Evolutionary conservation across 2,113 vertebrate genomes (phyloP), one percentile per base, ranked within the genome.

Genomic region (Albula goreensis): DNA sequence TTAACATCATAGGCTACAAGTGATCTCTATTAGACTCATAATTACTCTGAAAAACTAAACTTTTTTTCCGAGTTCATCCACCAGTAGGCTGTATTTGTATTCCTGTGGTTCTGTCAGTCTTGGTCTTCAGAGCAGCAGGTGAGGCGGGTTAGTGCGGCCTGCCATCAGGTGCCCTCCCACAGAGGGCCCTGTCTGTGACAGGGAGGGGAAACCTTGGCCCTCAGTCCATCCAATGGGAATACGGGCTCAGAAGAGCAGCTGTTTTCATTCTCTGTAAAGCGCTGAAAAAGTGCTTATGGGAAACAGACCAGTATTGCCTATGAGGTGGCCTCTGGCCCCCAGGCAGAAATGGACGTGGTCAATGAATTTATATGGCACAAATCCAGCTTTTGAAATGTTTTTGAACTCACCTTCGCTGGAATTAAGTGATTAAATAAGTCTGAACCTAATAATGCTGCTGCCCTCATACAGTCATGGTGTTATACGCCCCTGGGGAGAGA

Each of bases 381-480:
- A 31, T 31, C n/a, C 70, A 74, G 70, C n/a, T 74, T 74, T 74
- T 74, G 11, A 74, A 74, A 74, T 74, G 70, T 31, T 74, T 74
- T 74, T 74, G 22, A 74, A 31, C 70, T 74, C 70, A 74, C 70
- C 70, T 74, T 74, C 22, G 1, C 70, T 31, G n/a, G 70, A 74
- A 74, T 74, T 74, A 74, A 74, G 25, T 31, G 70, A 74, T 74
- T 74, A 74, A 74, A 74, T 74, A 74, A 74, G 70, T 10, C 8
- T 74, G 70, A n/a, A 74, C 70, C 25, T 22, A 22, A 31, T 31
- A 31, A 31, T 9, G 9, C 70, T 25, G 70, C 70, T 74, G 70
- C 70, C 70, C 70, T 31, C 70, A 8, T 10, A 31, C 25, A 5
- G 8, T 74, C n/a, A 31, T 22, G 19, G 6, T n/a, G 70, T 9